A percentile compares a stretch with the other conserved stretches of the same genome.
These are phyloP conservation scores for Phallusia fumigata DNA, from an alignment of 23 tunicate genomes.

Conservation along the genomic window DNA sequence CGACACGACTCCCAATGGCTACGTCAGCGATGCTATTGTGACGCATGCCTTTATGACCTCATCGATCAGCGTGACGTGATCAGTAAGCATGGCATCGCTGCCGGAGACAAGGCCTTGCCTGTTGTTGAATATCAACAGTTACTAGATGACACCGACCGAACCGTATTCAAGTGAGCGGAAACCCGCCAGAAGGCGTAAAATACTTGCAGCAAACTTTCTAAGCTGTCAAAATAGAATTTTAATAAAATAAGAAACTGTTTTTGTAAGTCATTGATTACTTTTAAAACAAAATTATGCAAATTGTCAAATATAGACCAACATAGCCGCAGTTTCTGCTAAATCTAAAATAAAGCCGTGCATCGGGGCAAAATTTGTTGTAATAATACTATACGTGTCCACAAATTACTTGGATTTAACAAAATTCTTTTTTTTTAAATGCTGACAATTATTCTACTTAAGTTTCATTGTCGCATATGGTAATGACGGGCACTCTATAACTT, in stretches of 20 bases:
- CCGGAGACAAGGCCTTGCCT: neutral
- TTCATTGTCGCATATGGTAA: too few relatives aligned
- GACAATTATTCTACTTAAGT: too few relatives aligned
- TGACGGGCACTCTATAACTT: too few relatives aligned
- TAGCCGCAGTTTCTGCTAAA: too few relatives aligned
- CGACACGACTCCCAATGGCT: neutral
- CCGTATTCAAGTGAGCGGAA: neutral
- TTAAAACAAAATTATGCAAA: neutral
- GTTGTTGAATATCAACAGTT: neutral
- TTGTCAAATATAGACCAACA: too few relatives aligned
- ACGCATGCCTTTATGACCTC: neutral
- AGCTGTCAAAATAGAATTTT: neutral
- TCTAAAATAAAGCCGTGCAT: too few relatives aligned
- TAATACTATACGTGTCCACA: too few relatives aligned
- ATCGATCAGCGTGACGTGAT: neutral
- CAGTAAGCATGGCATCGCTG: neutral
- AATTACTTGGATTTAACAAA: too few relatives aligned
- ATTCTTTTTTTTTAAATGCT: too few relatives aligned
- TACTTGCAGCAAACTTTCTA: neutral
- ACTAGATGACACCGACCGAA: neutral
- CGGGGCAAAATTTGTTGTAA: too few relatives aligned
- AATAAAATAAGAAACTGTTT: neutral
- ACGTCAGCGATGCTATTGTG: neutral
- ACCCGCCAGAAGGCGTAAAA: neutral
- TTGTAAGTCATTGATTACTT: neutral